Base-by-base conservation (phyloP, 1,140 invertebrate genomes). In the Rhagoletis zephyria region DNA sequence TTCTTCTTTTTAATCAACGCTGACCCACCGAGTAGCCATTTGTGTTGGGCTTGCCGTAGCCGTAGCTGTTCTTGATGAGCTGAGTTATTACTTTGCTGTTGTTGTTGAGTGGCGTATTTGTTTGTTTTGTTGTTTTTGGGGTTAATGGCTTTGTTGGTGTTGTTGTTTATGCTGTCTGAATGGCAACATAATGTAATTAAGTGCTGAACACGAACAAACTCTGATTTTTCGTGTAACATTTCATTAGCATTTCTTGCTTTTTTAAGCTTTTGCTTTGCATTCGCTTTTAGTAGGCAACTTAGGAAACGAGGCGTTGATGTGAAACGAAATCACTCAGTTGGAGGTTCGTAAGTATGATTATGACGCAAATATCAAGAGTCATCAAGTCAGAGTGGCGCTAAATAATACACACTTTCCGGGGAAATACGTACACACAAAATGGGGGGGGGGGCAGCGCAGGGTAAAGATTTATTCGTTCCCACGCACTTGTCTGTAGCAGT, bases 221-320 rank as follows among this genome's bases (percentile, higher is more conserved):
- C 42, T 74, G 67, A 74, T 74, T 74, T 74, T 74, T 48, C 67
- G 67, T 74, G 67, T 74, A 74, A 45, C 42, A 74, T 48, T 74
- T 45, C 67, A 74, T 74, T 74, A 74, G 67, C 67, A 74, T 74
- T 74, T 74, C 67, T 42, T 74, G 67, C 40, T 3, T 3, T 48
- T 45, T n/a, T 74, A 3, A 4, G 42, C 42, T 45, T n/a, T 40
- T 3, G 7, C 5, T 48, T 1, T 14, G 67, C 12, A 30, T 30
- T 30, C 30, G 30, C 30, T 30, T 30, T 0, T 30, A 30, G 67
- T 12, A 30, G 42, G 42, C 40, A 9, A 30, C n/a, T 40, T 65
- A 30, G 5, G 64, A 9, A 30, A 65, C 4, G 30, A 65, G 6
- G 67, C 67, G 42, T 74, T 74, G 67, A 16, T 14, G 67, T 74